A percentile compares a stretch with the other conserved stretches of the same genome.
These are phyloP conservation scores for Gallinago paraguaiae DNA, from an alignment of 2,113 vertebrate genomes.

Conservation along the genomic window DNA sequence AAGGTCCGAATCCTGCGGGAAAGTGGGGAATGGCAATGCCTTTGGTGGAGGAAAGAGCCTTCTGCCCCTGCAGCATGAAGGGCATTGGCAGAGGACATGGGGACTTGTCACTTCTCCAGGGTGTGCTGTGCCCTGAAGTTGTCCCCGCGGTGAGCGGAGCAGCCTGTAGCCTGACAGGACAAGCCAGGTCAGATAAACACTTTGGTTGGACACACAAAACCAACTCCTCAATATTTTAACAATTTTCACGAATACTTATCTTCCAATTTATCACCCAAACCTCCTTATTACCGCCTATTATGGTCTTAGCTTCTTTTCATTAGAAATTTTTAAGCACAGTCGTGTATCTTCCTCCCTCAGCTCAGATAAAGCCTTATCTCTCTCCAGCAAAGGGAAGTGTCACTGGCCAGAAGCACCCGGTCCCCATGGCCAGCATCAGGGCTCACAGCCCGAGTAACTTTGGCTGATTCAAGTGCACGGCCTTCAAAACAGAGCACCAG, in stretches of 20 bases:
- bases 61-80: not conserved
- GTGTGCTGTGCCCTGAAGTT: rapidly evolving
- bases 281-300: not conserved
- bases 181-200: too few species aligned
- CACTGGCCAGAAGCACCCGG: not conserved
- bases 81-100: not conserved
- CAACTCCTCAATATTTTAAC: not conserved
- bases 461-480: rapidly evolving
- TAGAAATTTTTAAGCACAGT: not conserved
- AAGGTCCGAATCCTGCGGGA: not conserved
- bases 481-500: not conserved
- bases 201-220: not conserved
- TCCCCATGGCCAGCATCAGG: not conserved
- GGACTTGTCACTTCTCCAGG: not conserved
- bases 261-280: not conserved
- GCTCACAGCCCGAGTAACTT: rapidly evolving
- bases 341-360: not conserved
- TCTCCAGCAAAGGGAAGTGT: rapidly evolving
- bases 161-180: not conserved
- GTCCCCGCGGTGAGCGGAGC: rapidly evolving
- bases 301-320: not conserved
- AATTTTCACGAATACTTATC: not conserved
- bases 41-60: not conserved
- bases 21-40: rapidly evolving
- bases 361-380: not conserved